Evolutionary conservation across 2,888 invertebrate genomes (phyloP).

Genomic region (Scelioninae gen. 1): DNA sequence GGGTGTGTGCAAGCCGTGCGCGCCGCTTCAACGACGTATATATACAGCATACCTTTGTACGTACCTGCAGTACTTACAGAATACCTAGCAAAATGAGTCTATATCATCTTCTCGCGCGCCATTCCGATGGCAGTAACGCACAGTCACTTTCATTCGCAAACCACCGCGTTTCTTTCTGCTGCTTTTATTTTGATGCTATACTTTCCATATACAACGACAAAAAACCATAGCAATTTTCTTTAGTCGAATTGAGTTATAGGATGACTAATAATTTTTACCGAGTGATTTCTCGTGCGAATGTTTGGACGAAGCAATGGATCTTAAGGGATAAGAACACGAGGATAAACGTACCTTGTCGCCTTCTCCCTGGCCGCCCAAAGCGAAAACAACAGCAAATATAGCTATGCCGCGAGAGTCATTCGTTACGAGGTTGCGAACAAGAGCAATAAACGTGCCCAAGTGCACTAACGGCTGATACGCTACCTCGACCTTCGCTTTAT

Average conservation of each 20-base stretch:
- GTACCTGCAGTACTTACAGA: conserved; percentile 44
- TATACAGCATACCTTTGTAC: conserved; percentile 44
- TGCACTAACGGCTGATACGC: conserved; percentile 80
- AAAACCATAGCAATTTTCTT: conserved; percentile 15
- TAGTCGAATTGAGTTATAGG: conserved; percentile 6
- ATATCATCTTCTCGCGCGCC: conserved; percentile 36
- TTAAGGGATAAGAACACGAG: conserved; percentile 57
- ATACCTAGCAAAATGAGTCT: conserved; percentile 61
- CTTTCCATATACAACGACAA: conserved; percentile 18
- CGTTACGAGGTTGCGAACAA: conserved; percentile 82
- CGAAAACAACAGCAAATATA: conserved; percentile 54
- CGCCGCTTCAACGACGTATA: conserved; percentile 66
- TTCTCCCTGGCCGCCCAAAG: conserved; percentile 52
- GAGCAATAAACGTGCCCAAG: conserved; percentile 82
- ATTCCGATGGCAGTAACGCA: conserved; percentile 42
- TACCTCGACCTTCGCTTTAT: conserved; percentile 82
- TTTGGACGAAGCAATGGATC: conserved; percentile 14
- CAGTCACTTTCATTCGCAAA: conserved; percentile 41
- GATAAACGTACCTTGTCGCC: conserved; percentile 72
- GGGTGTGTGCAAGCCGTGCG: conserved; percentile 75
- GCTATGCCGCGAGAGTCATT: conserved; percentile 78
- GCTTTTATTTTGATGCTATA: conserved; percentile 20
- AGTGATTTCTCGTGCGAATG: conserved; percentile 14
- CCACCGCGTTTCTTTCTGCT: conserved; percentile 5
- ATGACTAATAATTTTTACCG: conserved; percentile 17